Base-by-base conservation (phyloP, 2,113 vertebrate genomes). In the Indri indri region DNA sequence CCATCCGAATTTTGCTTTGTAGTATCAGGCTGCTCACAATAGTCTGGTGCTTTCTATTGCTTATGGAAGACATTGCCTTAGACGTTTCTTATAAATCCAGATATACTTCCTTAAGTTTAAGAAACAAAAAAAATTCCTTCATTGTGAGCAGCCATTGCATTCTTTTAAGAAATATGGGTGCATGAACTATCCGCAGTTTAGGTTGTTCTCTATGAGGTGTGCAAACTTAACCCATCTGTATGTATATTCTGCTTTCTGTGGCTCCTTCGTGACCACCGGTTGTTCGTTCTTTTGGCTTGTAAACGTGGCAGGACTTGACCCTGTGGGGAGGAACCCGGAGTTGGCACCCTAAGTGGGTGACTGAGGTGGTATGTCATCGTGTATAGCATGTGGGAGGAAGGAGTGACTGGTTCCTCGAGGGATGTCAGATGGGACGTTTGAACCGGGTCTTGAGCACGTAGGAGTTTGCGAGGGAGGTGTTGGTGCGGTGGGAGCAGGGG, bases 401-500 rank as follows among this genome's bases (percentile, higher is more conserved):
- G 52, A 52, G 54, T 8, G 32, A 20, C 5, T 73, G 88, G 17
- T 83, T 85, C 65, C 65, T 23, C 20, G 1, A 6, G 50, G 65
- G 74, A 59, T 2, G 0, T 27, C 25, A 6, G 66, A 0, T 65
- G 42, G 34, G 37, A 2, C 23, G 34, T 85, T 9, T 68, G 42
- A 30, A 4, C 34, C 27, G 66, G 57, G 17, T 30, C 32, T 68
- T 8, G n/a, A 63, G 27, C 4, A 0, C 40, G 40, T 42, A 45
- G 65, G 54, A 20, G 1, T 74, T 65, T 25, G 25, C 7, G 63
- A 45, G 32, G 57, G 2, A 13, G 30, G 66, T 37, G 47, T 50
- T 18, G 1, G 42, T n/a, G 1, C n/a, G 0, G 32, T 37, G 2
- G 32, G 50, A 22, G 32, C n/a, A 30, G 32, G 37, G 22, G 9